Evolutionary conservation across 2,113 vertebrate species (phyloP).

Genomic region (Entelurus aequoreus): DNA sequence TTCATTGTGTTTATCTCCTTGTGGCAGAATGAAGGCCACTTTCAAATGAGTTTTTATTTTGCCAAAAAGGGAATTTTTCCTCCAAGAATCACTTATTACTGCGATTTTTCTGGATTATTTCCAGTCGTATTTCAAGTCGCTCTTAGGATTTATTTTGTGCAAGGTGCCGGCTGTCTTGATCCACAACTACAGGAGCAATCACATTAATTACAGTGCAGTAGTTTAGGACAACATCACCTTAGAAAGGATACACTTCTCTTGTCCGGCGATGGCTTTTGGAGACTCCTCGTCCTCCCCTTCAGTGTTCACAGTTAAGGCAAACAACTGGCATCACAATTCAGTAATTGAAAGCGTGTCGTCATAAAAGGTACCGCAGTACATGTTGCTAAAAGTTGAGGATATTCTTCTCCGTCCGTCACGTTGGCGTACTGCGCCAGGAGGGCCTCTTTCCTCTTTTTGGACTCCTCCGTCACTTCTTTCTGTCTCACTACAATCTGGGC

Average conservation of each 20-base stretch:
- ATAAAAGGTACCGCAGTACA: no score
- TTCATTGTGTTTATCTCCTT: no score
- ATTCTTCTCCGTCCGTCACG: slow-evolving; percentile 91
- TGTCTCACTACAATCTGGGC: slow-evolving; percentile 94
- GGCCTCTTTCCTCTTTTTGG: slow-evolving; percentile 86
- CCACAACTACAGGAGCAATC: no score
- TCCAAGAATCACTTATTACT: no score
- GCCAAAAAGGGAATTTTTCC: no score
- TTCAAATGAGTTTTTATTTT: no score
- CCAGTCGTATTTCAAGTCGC: no score
- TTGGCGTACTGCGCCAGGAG: slow-evolving; percentile 93
- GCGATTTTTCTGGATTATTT: no score
- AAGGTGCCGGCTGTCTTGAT: no score
- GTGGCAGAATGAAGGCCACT: no score
- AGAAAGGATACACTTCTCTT: slow-evolving; percentile 77
- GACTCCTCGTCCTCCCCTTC: slow-evolving; percentile 66
- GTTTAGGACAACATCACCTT: neutral
- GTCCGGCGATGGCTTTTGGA: slow-evolving; percentile 24
- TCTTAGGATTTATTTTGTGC: no score
- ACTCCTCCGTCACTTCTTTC: slow-evolving; percentile 79
- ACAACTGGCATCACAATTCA: neutral
- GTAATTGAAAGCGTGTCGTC: neutral
- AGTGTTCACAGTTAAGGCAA: slow-evolving; percentile 70
- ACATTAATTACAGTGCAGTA: no score
- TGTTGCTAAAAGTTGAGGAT: slow-evolving; percentile 77